Base-by-base conservation (phyloP, 64 coral and sea anemone species). In the Montipora capricornis region DNA sequence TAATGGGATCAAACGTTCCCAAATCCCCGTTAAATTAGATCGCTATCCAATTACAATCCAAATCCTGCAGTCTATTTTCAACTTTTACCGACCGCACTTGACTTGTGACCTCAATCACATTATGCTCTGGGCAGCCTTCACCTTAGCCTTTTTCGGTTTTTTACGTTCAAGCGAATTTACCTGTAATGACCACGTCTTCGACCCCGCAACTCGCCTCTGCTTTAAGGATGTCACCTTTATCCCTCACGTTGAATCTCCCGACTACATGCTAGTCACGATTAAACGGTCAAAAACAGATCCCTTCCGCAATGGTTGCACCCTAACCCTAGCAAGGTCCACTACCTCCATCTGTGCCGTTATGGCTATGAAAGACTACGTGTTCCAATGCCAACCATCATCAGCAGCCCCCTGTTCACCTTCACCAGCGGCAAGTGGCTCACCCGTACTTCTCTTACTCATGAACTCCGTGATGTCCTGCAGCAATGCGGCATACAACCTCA, bases 91-190 rank as follows among this genome's bases (percentile, higher is more conserved):
- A 46, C 47, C 75, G 6, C 17, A 29, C 16, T 16, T 13, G 20
- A 20, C 4, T 16, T 3, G 11, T 53, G 44, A 89, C 48, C 7
- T 78, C 2, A 44, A 89, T 48, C 47, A 8, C 49, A 19, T 89
- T 16, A 89, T 89, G 87, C 49, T 89, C 8, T 89, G 46, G 87
- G 68, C 87, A n/a, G 73, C 87, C 19, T 77, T 89, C 3, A 78
- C 87, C 8, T 45, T 79, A 2, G 73, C 87, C 68, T 89, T 89
- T 44, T 89, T 89, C 77, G 87, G 75, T 1, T 89, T 89, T 29
- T 66, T 89, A 3, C 8, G 74, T 1, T 77, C 16, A 45, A 78
- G 87, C 20, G 87, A 89, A 20, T 61, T 89, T 17, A 89, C 73
- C 12, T 89, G 74, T n/a, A 89, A 78, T 47, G 59, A 19, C 45